A percentile compares a stretch with the other conserved stretches of the same genome.
Conservation (phyloP, 2,888 invertebrate species). For the Abrostola triplasia region DNA sequence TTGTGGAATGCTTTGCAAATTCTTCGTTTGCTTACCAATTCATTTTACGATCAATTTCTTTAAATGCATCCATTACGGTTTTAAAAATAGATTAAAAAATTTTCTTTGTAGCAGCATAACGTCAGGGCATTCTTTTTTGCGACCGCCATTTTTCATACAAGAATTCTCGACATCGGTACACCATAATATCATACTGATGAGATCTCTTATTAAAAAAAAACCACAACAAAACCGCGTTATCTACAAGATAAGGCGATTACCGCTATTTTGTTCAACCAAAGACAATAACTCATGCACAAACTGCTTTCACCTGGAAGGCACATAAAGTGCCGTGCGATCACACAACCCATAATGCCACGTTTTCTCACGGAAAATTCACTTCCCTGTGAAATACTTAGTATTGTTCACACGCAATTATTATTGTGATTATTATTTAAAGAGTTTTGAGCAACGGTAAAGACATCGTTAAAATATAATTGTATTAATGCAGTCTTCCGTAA, state of each 20-base stretch:
- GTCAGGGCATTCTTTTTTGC: slow-evolving; percentile 24
- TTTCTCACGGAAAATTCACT: slow-evolving; percentile 54
- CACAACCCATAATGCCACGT: slow-evolving; percentile 36
- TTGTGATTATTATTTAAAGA: slow-evolving; percentile 28
- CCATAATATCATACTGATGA: slow-evolving; percentile 6
- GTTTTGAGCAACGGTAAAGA: slow-evolving; percentile 32
- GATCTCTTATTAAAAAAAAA: slow-evolving; percentile 24
- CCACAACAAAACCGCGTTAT: slow-evolving; percentile 15
- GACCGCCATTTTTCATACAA: slow-evolving; percentile 17
- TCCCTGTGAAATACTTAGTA: slow-evolving; percentile 50
- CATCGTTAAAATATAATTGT: slow-evolving; percentile 20
- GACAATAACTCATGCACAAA: slow-evolving; percentile 33
- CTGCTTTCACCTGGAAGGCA: slow-evolving; percentile 54
- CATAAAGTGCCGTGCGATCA: slow-evolving; percentile 27
- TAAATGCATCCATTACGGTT: slow-evolving; percentile 3
- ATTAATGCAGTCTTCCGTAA: slow-evolving; percentile 18
- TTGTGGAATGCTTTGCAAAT: slow-evolving; percentile 29
- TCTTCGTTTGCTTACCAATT: slow-evolving; percentile 26
- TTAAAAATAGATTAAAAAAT: neutral
- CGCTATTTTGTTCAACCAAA: slow-evolving; percentile 42
- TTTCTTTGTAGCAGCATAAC: neutral
- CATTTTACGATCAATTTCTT: slow-evolving; percentile 1
- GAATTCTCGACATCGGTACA: slow-evolving; percentile 11
- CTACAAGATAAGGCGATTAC: slow-evolving; percentile 40
- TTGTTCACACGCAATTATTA: slow-evolving; percentile 38